Conservation (phyloP, 2,888 invertebrate genomes). For the Bellardia bayeri region DNA sequence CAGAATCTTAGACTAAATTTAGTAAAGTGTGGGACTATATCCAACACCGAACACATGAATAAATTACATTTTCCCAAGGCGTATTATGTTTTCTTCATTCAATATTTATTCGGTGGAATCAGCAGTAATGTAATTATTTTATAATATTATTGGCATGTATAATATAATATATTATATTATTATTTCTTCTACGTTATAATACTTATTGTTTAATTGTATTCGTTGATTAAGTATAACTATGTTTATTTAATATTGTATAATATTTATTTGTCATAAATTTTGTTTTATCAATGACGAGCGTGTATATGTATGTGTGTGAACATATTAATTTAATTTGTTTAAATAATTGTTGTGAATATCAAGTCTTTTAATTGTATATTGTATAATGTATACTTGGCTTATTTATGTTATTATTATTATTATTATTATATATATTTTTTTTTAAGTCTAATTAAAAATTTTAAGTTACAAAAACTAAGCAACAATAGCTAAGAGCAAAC, state of each 20-base stretch:
- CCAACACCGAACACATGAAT: too few relatives aligned
- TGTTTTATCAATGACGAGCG: background rate
- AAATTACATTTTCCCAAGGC: too few relatives aligned
- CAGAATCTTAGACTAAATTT: too few relatives aligned
- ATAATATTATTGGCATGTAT: conserved; percentile 27
- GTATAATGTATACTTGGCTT: conserved; percentile 34
- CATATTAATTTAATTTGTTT: conserved; percentile 16
- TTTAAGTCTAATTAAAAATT: too few relatives aligned
- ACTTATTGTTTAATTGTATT: conserved; percentile 45
- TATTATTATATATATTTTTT: too few relatives aligned
- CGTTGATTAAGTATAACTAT: conserved; percentile 39
- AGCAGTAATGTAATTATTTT: conserved; percentile 1
- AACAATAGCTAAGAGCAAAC: too few relatives aligned
- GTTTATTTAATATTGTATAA: conserved; percentile 9
- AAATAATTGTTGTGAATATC: conserved; percentile 15
- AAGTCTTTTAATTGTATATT: conserved; percentile 47
- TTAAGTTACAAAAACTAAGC: too few relatives aligned
- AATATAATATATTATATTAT: conserved; percentile 11
- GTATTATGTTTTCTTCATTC: background rate
- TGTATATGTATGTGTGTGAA: conserved; percentile 18
- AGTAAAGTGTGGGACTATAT: too few relatives aligned
- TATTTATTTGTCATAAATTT: conserved; percentile 28
- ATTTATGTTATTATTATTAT: background rate
- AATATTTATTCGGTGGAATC: conserved; percentile 42
- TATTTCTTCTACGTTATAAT: conserved; percentile 36